A percentile compares a stretch with the other conserved stretches of the same genome.
These are phyloP conservation scores for Pogonognathellus flavescens DNA, from an alignment of 1,140 invertebrate species.

Conservation along the genomic window DNA sequence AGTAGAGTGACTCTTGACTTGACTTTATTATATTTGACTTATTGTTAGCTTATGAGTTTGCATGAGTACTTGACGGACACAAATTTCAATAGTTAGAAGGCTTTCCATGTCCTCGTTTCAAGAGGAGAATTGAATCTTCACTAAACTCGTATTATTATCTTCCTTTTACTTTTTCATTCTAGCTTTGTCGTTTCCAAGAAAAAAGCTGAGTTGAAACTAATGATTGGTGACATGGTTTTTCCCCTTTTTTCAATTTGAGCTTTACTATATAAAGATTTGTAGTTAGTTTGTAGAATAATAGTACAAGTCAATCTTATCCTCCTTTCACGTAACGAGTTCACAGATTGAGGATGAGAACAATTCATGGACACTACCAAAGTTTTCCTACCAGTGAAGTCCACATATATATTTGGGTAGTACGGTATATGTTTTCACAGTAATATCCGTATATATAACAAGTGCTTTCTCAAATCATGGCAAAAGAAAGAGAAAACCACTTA, in stretches of 20 bases:
- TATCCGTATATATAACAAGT: not conserved
- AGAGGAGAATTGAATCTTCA: conserved; percentile 1
- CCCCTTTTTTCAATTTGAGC: conserved; percentile 16
- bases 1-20: conserved; percentile 31
- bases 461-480: not conserved
- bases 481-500: conserved; percentile 2
- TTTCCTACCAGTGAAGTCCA: no score
- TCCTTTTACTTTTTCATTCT: not conserved
- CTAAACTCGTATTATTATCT: conserved; percentile 1
- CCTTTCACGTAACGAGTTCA: no score
- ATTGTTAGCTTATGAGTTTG: not conserved
- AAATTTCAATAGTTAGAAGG: conserved; percentile 34
- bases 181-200: not conserved
- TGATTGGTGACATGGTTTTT: conserved; percentile 54
- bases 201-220: conserved; percentile 46
- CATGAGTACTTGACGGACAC: conserved; percentile 14
- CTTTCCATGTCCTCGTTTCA: conserved; percentile 33
- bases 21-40: conserved; percentile 3
- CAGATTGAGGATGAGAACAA: no score
- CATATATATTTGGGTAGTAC: no score
- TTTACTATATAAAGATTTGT: conserved; percentile 17
- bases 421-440: not conserved
- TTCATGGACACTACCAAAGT: no score
- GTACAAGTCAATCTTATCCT: conserved; percentile 6
- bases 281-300: conserved; percentile 2